phyloP scores from a whole-genome alignment of 2,888 invertebrate genomes.

The Drosophila borborema region DNA sequence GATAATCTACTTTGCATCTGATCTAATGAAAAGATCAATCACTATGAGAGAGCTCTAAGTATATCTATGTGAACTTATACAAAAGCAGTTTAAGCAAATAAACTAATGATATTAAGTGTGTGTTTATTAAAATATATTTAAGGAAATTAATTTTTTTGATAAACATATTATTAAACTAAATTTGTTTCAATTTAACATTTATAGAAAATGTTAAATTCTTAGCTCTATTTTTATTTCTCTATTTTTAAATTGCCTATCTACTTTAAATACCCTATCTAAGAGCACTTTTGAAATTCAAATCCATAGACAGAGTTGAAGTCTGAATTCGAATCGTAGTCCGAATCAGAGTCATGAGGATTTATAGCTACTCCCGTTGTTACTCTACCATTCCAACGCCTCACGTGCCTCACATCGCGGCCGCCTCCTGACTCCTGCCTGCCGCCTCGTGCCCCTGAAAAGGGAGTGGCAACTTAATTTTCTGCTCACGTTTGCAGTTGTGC shows the following conservation, averaged over 20 bases:
- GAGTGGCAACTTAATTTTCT: constrained; percentile 76
- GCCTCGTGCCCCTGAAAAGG: neutral
- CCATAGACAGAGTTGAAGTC: neutral
- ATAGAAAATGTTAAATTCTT: no score
- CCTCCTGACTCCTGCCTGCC: neutral
- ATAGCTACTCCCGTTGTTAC: constrained; percentile 20
- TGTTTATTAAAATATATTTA: no score
- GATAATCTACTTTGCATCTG: neutral
- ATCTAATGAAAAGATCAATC: neutral
- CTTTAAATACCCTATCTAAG: neutral
- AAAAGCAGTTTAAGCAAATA: neutral
- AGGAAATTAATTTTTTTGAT: no score
- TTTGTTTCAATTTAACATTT: no score
- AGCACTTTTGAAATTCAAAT: constrained; percentile 62
- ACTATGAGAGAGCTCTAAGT: neutral
- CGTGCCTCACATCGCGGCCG: neutral
- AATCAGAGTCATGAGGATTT: constrained; percentile 5
- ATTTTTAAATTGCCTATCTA: constrained; percentile 20
- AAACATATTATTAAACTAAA: no score
- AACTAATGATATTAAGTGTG: no score
- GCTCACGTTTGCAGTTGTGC: constrained; percentile 80
- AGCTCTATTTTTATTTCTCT: neutral
- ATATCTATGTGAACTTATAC: neutral
- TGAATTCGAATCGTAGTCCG: constrained; percentile 13
- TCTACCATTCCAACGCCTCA: neutral